Evolutionary conservation across 2,113 vertebrate genomes (phyloP), one percentile per base, ranked within the genome.

Genomic region (Sphyrna mokarran): DNA sequence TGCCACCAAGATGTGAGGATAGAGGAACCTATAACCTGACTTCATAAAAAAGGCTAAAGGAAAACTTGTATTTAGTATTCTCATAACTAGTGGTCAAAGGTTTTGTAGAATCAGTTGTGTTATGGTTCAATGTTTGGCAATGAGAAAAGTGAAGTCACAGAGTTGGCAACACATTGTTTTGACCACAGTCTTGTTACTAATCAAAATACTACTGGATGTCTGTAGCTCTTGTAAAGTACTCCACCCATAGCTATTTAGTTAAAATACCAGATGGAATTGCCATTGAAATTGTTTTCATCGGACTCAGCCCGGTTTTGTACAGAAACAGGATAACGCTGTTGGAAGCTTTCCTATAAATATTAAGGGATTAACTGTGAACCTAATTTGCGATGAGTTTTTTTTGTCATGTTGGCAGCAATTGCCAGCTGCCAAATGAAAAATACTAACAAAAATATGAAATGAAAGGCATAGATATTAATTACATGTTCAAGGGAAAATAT

Each of bases 151-250:
- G 91, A 69, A 43, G 22, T 94, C 40, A 70, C 40, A 70, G 68
- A 23, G 23, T 23, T 69, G 66, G 37, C 33, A 61, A 43, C 26
- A 94, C 20, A 94, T 70, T 94, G 68, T 70, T 94, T 94, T 94
- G n/a, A 70, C 93, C n/a, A 70, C 18, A 43, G 68, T 94, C 66
- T 94, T 94, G n/a, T 94, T 90, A 43, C 93, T 94, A 40, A 69
- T 70, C 37, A 68, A 69, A 94, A 70, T 70, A 94, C 40, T 94
- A 43, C 37, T 43, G 68, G 37, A 9, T 18, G 20, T 23, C 37
- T 69, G 37, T 40, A 70, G 70, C 43, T 10, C 23, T 94, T 48
- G 68, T 70, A 94, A 70, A 68, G 37, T 69, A 43, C 37, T 14
- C n/a, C 37, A 43, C 37, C n/a, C 93, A 37, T 72, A 94, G 37